Base-by-base conservation (phyloP, 1,140 invertebrate genomes). In the Teleopsis dalmanni region DNA sequence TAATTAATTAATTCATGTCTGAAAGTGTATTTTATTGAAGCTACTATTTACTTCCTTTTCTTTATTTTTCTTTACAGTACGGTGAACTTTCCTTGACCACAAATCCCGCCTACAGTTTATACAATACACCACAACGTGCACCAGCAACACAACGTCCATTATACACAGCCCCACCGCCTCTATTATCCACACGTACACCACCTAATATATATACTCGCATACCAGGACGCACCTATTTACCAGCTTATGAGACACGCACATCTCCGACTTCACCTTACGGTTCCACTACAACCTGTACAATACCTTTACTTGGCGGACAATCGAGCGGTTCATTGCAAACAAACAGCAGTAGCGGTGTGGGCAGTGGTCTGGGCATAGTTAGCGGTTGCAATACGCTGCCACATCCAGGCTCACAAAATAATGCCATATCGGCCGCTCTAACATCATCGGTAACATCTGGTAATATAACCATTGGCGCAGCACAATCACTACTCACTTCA, bases 241-340 rank as follows among this genome's bases (percentile, higher is more conserved):
- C 68, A 26, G 58, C 62, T 43, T 69, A 76, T 64, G 76, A 62
- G 73, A 74, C 62, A 64, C 62, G 62, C 70, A 77, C 50, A 47
- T 63, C 57, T 47, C 71, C 34, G 53, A 72, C 52, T 45, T 67
- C 52, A 0, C 65, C 65, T 11, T 69, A 69, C 11, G 65, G 62
- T 7, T 66, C 65, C 40, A 65, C 65, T 5, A 66, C 62, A 11
- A 65, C 62, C 21, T 68, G 65, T 48, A 65, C 65, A 0, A 66
- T 68, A 57, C 65, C 65, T 21, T 49, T 68, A 33, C 53, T 68
- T 26, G 31, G 48, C 26, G 44, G 48, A 7, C 65, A 68, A 38
- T 67, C 64, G 16, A 65, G 65, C n/a, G 59, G 59, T 18, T 65
- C 62, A 18, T 47, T 68, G 47, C 65, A 67, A 43, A 67, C 64